phyloP scores from a whole-genome alignment of 2,113 vertebrate genomes.

The Sturnira hondurensis region DNA sequence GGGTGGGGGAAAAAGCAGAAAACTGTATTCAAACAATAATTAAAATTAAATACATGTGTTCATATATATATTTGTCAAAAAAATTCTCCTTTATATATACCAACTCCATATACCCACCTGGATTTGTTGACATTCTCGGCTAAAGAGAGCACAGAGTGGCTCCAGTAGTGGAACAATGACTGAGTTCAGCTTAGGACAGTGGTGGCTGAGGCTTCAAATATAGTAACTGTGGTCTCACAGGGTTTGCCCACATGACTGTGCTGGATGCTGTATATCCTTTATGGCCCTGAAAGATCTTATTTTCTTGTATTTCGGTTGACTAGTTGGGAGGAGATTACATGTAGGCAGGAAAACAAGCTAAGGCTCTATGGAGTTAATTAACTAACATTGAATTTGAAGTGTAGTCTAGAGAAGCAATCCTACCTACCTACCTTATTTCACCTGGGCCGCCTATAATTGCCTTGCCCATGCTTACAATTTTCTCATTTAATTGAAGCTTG shows the following conservation, averaged over 20 bases:
- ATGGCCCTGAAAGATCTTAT: slow-evolving; percentile 39
- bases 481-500: slow-evolving; percentile 67
- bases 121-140: not conserved
- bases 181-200: not conserved
- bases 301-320: slow-evolving; percentile 63
- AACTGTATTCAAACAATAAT: no score
- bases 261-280: not conserved
- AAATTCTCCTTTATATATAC: not conserved
- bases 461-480: slow-evolving; percentile 64
- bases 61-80: not conserved
- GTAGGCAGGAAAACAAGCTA: slow-evolving; percentile 65
- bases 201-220: not conserved
- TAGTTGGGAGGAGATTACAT: slow-evolving; percentile 62
- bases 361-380: slow-evolving; percentile 75
- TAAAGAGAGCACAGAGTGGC: not conserved
- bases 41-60: not conserved
- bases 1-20: no score
- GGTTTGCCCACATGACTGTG: not conserved
- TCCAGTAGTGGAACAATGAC: not conserved
- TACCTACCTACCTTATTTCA: slow-evolving; percentile 43
- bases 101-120: not conserved
- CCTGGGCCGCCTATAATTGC: slow-evolving; percentile 62
- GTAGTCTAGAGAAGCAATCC: slow-evolving; percentile 61
- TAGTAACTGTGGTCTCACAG: not conserved
- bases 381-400: slow-evolving; percentile 63